Evolutionary conservation across 2,888 invertebrate genomes (phyloP).

Genomic region (Drosophila acutilabella): DNA sequence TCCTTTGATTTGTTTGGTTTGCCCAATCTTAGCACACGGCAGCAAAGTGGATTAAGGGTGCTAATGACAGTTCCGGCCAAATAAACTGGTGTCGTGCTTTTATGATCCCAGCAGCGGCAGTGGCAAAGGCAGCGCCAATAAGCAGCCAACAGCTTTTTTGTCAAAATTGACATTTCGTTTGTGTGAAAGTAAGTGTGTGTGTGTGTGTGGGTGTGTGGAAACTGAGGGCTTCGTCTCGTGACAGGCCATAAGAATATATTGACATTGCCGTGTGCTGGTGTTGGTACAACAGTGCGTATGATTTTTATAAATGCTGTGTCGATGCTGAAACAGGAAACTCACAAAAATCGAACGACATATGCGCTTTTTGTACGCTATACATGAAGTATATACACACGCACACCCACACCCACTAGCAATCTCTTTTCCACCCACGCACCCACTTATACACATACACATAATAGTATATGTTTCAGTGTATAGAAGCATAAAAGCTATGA

Average conservation of each 20-base stretch:
- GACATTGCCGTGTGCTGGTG: constrained; percentile 62
- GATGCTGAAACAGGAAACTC: constrained; percentile 72
- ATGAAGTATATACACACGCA: constrained; percentile 15
- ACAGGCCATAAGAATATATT: constrained; percentile 75
- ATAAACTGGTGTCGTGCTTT: constrained; percentile 56
- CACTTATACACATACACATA: background rate
- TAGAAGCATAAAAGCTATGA: constrained; percentile 15
- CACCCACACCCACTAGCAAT: background rate
- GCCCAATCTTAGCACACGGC: constrained; percentile 58
- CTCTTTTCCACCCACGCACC: background rate
- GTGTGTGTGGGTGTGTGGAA: constrained; percentile 26
- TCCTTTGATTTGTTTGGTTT: constrained; percentile 74
- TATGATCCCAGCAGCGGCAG: constrained; percentile 40
- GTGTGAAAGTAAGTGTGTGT: constrained; percentile 17
- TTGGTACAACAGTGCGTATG: constrained; percentile 77
- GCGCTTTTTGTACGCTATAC: constrained; percentile 53
- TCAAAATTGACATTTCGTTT: constrained; percentile 74
- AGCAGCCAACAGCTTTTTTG: constrained; percentile 69
- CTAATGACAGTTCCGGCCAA: constrained; percentile 67
- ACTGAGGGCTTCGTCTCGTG: constrained; percentile 42
- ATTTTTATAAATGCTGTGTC: constrained; percentile 78
- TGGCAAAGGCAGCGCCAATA: constrained; percentile 15
- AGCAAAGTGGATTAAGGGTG: constrained; percentile 73
- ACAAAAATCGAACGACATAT: constrained; percentile 69
- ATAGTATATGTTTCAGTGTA: constrained; percentile 8